A percentile compares a stretch with the other conserved stretches of the same genome.
These are phyloP conservation scores for Goniozus legneri DNA, from an alignment of 1,140 invertebrate species.

Conservation along the genomic window DNA sequence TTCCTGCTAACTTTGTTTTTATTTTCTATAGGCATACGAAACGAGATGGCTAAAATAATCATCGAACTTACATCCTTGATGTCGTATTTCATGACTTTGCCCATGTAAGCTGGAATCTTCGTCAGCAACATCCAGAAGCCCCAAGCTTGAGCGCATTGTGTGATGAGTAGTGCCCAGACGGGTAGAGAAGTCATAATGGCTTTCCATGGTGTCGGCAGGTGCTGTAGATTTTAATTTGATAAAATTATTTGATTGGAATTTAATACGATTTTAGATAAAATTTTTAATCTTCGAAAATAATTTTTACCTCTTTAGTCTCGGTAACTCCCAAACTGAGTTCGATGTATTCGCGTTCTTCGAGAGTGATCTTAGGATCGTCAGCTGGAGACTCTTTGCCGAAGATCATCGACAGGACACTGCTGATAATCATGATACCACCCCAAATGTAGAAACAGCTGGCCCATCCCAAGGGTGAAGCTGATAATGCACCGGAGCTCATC, in stretches of 20 bases:
- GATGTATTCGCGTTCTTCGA: constrained; percentile 51
- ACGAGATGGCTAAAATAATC: too few relatives aligned
- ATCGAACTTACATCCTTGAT: constrained; percentile 67
- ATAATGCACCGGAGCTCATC: constrained; percentile 59
- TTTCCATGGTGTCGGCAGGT: constrained; percentile 68
- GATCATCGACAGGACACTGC: constrained; percentile 40
- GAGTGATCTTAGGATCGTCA: constrained; percentile 40
- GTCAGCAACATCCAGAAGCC: constrained; percentile 90
- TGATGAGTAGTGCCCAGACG: constrained; percentile 77
- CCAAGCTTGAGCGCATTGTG: constrained; percentile 86
- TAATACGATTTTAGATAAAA: constrained; percentile 5
- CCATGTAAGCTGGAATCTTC: constrained; percentile 88
- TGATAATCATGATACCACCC: constrained; percentile 49
- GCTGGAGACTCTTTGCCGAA: constrained; percentile 55
- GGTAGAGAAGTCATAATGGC: constrained; percentile 71
- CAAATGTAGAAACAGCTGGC: constrained; percentile 61
- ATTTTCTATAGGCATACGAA: too few relatives aligned
- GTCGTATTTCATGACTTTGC: constrained; percentile 74
- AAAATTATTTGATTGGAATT: constrained; percentile 5
- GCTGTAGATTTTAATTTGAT: constrained; percentile 34
- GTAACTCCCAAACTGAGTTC: constrained; percentile 52
- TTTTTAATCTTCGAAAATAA: background rate
- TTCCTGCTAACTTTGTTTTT: too few relatives aligned
- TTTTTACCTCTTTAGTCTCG: constrained; percentile 45
- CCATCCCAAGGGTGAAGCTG: constrained; percentile 60